A percentile compares a stretch with the other conserved stretches of the same genome.
phyloP scores from a whole-genome alignment of 1,140 invertebrate genomes.

The Drosophila bipectinata region DNA sequence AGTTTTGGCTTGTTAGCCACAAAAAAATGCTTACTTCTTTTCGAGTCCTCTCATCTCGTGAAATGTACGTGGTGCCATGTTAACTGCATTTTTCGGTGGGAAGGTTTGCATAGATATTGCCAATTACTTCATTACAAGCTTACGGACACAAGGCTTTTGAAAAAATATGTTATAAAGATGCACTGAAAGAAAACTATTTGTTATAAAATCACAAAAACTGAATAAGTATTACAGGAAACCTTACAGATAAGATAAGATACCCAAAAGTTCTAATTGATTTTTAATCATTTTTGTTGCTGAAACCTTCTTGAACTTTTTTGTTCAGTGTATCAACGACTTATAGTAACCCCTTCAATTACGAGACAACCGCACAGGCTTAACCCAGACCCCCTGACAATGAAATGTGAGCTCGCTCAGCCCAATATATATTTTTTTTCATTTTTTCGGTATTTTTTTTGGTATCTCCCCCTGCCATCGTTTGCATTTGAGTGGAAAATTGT shows the following conservation, averaged over 20 bases:
- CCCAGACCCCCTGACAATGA: conserved; percentile 67
- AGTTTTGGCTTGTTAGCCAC: conserved; percentile 47
- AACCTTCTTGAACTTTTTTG: not conserved
- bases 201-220: not conserved
- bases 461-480: conserved; percentile 35
- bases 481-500: conserved; percentile 73
- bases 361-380: conserved; percentile 29
- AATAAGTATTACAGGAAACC: too few relatives aligned
- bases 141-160: conserved; percentile 27
- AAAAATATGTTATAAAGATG: not conserved
- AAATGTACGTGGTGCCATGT: conserved; percentile 9
- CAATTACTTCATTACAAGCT: conserved; percentile 71
- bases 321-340: conserved; percentile 10
- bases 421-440: conserved; percentile 42
- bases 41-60: not conserved
- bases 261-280: not conserved
- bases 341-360: conserved; percentile 30
- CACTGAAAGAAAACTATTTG: not conserved
- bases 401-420: conserved; percentile 66
- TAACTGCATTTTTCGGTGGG: not conserved
- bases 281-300: not conserved
- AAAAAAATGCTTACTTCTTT: not conserved
- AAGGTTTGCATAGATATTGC: conserved; percentile 51
- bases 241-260: too few relatives aligned
- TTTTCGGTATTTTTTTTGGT: conserved; percentile 8